phyloP scores from a whole-genome alignment of 1,140 invertebrate species.

The Papilio dardanus region DNA sequence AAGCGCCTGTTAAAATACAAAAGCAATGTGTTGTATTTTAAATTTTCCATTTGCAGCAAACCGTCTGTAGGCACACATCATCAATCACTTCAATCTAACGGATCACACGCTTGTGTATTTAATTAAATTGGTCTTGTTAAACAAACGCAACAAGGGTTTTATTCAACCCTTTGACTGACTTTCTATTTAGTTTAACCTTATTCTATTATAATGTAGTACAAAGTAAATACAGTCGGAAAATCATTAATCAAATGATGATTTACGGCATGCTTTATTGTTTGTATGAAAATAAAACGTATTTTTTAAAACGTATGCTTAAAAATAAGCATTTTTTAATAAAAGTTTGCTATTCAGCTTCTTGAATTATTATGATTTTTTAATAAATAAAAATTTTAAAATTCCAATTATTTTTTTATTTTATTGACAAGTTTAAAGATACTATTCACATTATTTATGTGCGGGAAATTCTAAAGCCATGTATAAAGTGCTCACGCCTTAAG shows the following conservation, averaged over 20 bases:
- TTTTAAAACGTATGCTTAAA: too few relatives aligned
- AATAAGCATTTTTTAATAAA: too few relatives aligned
- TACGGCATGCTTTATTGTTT: too few relatives aligned
- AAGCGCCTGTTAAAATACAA: not conserved
- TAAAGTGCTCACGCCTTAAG: not conserved
- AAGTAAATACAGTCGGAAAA: too few relatives aligned
- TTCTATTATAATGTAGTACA: too few relatives aligned
- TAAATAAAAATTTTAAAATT: too few relatives aligned
- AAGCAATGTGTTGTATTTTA: conserved; percentile 4
- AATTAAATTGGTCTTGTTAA: not conserved
- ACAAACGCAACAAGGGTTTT: not conserved
- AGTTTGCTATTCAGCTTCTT: too few relatives aligned
- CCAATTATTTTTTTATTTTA: too few relatives aligned
- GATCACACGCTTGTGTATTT: not conserved
- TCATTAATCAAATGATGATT: too few relatives aligned
- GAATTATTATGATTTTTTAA: too few relatives aligned
- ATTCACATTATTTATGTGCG: not conserved
- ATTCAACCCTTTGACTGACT: not conserved
- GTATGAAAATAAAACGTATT: too few relatives aligned
- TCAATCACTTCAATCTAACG: not conserved
- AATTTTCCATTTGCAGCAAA: not conserved
- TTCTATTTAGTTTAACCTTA: not conserved
- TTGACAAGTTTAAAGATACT: too few relatives aligned
- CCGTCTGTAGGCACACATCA: not conserved
- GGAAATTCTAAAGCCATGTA: not conserved